Base-by-base conservation (phyloP, 30 jellyfish, hydroid and myxozoan species). In the Chironex yamaguchii region DNA sequence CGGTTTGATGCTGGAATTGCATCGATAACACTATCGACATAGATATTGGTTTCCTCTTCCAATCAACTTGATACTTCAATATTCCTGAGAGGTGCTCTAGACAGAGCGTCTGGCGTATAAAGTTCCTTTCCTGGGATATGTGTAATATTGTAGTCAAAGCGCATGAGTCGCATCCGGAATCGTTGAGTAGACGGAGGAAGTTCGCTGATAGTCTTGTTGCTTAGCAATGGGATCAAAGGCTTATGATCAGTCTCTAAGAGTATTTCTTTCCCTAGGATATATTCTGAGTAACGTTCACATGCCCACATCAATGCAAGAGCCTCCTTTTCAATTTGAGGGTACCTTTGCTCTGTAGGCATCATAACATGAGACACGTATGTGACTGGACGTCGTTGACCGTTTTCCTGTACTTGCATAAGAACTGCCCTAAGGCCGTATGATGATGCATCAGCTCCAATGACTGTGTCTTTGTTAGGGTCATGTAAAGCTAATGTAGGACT, bases 291-390 rank as follows among this genome's bases (percentile, higher is more conserved):
- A 29, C 80, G 89, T 76, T 76, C 89, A 28, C 67, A 63, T 4
- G 62, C 49, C 89, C 89, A 76, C 29, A 79, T 76, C 28, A 76
- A 76, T 25, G 93, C 95, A 25, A 84, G 62, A 35, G 90, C 71
- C 76, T 84, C 95, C 36, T 84, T 84, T 74, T 84, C 95, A 32
- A 84, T 84, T 52, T 71, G 95, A n/a, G 86, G 54, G 53, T 84
- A 84, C 22, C 62, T 34, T 54, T 70, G 26, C 84, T 84, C 95
- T 22, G 85, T 58, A 4, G 24, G 17, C 2, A 90, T 53, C 63
- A 85, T 25, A 4, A 64, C 83, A 13, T 90, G 23, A 30, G 90
- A 85, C 24, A 58, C 42, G 50, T 50, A 85, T 6, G 95, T 90
- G 53, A 72, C 64, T 25, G 84, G 90, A 29, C 70, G 53, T 75